Percentiles rank a stretch among this genome's conserved stretches.
These are phyloP conservation scores for Dolichotis patagonum DNA, from an alignment of 2,113 vertebrate genomes.

Conservation along the genomic window DNA sequence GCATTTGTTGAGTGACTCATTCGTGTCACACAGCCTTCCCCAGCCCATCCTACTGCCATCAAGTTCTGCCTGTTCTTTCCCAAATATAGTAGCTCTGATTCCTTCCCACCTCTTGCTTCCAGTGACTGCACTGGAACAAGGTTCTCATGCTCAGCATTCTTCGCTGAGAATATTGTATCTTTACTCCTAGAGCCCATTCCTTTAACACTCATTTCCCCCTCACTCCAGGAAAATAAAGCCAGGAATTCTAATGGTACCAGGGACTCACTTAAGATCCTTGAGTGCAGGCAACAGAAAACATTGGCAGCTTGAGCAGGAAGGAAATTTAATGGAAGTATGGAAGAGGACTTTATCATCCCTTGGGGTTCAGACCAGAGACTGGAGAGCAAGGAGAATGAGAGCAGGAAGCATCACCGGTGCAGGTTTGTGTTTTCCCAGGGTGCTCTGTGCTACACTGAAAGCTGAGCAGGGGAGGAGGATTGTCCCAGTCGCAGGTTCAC, in stretches of 20 bases:
- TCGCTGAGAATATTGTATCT: not conserved
- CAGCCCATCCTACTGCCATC: too few relatives aligned
- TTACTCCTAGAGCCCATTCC: not conserved
- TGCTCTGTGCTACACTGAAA: not conserved
- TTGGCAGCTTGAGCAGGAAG: not conserved
- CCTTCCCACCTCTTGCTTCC: not conserved
- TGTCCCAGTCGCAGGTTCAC: not conserved
- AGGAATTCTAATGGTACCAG: not conserved
- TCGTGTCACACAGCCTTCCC: not conserved
- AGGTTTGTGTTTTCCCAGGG: not conserved
- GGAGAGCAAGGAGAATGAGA: not conserved
- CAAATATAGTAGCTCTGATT: not conserved
- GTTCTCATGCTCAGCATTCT: not conserved
- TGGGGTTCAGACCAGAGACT: not conserved
- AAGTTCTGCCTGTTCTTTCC: not conserved
- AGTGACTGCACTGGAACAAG: not conserved
- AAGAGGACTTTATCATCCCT: not conserved
- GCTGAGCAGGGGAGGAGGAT: not conserved
- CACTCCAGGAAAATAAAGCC: not conserved
- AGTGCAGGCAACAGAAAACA: not conserved
- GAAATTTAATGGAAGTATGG: not conserved
- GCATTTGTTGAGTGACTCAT: not conserved
- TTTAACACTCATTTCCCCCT: not conserved
- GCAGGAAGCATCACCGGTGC: not conserved
- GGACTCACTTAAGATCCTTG: not conserved